Base-by-base conservation (phyloP, 1,140 invertebrate genomes). In the Grapholita molesta region DNA sequence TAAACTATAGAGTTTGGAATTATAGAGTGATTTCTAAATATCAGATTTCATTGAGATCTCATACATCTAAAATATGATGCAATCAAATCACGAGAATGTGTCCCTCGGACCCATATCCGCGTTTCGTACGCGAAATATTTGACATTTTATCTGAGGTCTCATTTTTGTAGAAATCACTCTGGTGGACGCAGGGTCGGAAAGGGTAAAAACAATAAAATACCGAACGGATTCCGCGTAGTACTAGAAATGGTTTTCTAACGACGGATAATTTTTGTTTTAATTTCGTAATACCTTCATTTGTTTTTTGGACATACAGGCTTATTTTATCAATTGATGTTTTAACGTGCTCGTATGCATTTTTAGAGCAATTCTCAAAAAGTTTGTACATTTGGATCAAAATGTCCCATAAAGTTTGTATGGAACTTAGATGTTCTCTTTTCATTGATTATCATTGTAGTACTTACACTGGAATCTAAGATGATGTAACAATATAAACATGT, bases 131-230 rank as follows among this genome's bases (percentile, higher is more conserved):
- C 73, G 66, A 74, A 70, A 73, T 76, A 67, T 70, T 74, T 74
- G 72, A 70, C 73, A 75, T 77, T 72, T 77, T 71, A 30, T 69
- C 30, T 28, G 48, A 73, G 69, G 67, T 70, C 70, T 75, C 70
- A 74, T 67, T 76, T 65, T 61, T 70, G 71, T 77, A 73, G 81
- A 80, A 87, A 88, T 88, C 85, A 87, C 85, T 85, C 74, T 77
- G 80, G 81, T 82, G 75, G 75, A 85, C 82, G 80, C 82, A 84
- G 78, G 77, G 81, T 82, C 72, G 67, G 72, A 74, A 78, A 82
- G 72, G 70, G 69, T 78, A 72, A 73, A 69, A 73, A 71, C 68
- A 77, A 76, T 70, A 73, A 75, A 75, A 72, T 52, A 75, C 71
- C 71, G 79, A 78, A 77, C 61, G 81, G 79, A 82, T 86, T 88